Base-by-base conservation (phyloP, 2,888 invertebrate genomes). In the Gandaritis pyraliata region DNA sequence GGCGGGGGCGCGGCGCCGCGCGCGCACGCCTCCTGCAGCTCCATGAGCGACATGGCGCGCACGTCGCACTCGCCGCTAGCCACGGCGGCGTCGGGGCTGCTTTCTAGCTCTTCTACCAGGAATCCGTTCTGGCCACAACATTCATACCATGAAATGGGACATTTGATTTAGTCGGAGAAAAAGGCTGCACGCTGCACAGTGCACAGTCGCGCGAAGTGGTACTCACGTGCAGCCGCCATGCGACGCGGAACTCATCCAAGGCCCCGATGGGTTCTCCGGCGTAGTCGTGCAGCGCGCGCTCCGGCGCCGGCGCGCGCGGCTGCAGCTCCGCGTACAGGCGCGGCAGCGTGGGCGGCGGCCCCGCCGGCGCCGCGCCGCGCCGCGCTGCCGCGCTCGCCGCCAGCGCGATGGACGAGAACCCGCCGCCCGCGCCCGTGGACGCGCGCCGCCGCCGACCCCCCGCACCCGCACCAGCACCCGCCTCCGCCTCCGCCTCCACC, bases 261-360 rank as follows among this genome's bases (percentile, higher is more conserved):
- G 88, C 74, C 33, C 92, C 92, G 62, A 90, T 76, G 58, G 81
- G 76, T 63, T 87, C 87, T 45, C 76, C 84, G 16, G 57, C 72
- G 78, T 85, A 86, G 81, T 90, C 90, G 13, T 15, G 56, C 51
- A 92, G 83, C 72, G 79, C 80, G 65, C 69, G 72, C 72, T 87
- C 86, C 57, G 68, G 65, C 36, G 78, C 56, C 36, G 79, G 68
- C 55, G 72, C 73, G 62, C 90, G 83, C 70, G 91, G 90, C 82
- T 87, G 88, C 76, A 92, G 85, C 80, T 90, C 88, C 33, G 84
- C 66, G 81, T 85, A 88, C 57, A 76, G 68, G 70, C 88, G 85
- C 67, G 91, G 87, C 77, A 92, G 82, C 64, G 85, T 83, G 74
- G 92, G 89, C 75, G 90, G 88, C 67, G 90, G 83, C 3, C 83